Conservation (phyloP, 2,888 invertebrate species). For the Andricus quercusramuli region DNA sequence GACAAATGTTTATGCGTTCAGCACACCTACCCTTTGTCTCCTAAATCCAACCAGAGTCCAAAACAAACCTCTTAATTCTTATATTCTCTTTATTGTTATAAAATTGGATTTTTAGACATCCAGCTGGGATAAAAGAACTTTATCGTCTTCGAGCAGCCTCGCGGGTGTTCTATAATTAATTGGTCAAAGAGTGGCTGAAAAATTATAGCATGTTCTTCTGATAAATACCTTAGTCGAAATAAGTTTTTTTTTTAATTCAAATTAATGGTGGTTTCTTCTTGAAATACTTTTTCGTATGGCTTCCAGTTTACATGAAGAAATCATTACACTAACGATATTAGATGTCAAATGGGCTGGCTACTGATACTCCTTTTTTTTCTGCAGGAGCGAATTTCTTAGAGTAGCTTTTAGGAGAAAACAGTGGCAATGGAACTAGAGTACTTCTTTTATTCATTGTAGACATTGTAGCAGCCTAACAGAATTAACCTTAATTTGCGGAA, state of each 20-base stretch:
- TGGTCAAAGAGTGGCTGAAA: not conserved
- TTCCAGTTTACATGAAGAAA: not conserved
- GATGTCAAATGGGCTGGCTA: not conserved
- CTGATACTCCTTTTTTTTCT: not conserved
- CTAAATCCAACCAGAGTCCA: not conserved
- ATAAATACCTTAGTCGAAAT: not conserved
- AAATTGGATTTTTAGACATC: constrained; percentile 1
- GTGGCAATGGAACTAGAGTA: constrained; percentile 12
- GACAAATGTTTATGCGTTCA: not conserved
- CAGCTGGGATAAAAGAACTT: not conserved
- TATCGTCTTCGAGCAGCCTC: not conserved
- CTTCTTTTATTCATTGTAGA: constrained; percentile 31
- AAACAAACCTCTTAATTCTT: not conserved
- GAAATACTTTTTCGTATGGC: not conserved
- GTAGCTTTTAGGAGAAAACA: constrained; percentile 12
- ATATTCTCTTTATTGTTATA: not conserved
- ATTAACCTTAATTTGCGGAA: constrained; percentile 29
- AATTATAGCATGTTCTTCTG: constrained; percentile 5
- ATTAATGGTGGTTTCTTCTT: too few species aligned
- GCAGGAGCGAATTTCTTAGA: constrained; percentile 13
- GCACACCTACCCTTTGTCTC: not conserved
- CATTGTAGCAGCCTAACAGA: constrained; percentile 5
- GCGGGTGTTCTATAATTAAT: constrained; percentile 12
- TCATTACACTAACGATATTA: not conserved
- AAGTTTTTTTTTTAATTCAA: not conserved